phyloP scores from a whole-genome alignment of 2,797 vertebrate species.

The Martes flavigula region DNA sequence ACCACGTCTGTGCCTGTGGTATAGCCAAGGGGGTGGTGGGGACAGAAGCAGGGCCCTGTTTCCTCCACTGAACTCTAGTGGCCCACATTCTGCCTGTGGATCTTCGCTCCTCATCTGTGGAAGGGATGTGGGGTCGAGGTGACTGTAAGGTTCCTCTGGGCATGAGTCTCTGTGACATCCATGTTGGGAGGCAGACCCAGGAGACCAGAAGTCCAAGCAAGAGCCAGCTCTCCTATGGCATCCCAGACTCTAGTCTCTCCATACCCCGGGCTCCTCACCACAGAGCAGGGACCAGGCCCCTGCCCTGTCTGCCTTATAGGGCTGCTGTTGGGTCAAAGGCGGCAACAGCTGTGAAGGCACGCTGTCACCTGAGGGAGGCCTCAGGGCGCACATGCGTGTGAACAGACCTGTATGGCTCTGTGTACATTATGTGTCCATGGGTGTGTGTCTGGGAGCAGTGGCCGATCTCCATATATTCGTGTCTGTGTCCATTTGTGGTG shows the following conservation, averaged over 20 bases:
- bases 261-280: background rate
- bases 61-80: background rate
- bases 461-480: background rate
- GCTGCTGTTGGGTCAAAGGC: background rate
- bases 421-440: background rate
- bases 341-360: background rate
- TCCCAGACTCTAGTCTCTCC: background rate
- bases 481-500: background rate
- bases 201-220: background rate
- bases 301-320: accelerated
- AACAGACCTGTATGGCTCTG: background rate
- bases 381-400: accelerated
- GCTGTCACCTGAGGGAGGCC: background rate
- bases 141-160: background rate
- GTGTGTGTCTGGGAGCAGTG: background rate
- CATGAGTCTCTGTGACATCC: accelerated
- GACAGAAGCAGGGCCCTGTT: background rate
- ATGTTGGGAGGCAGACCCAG: too few species aligned
- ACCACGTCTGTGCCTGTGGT: accelerated
- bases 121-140: background rate
- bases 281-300: background rate
- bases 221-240: background rate
- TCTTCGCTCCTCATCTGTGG: background rate
- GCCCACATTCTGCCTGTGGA: background rate
- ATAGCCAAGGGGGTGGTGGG: background rate